These are phyloP conservation scores for Dendrocincla tyrannina DNA, from an alignment of 2,797 vertebrate species.

Conservation along the genomic window DNA sequence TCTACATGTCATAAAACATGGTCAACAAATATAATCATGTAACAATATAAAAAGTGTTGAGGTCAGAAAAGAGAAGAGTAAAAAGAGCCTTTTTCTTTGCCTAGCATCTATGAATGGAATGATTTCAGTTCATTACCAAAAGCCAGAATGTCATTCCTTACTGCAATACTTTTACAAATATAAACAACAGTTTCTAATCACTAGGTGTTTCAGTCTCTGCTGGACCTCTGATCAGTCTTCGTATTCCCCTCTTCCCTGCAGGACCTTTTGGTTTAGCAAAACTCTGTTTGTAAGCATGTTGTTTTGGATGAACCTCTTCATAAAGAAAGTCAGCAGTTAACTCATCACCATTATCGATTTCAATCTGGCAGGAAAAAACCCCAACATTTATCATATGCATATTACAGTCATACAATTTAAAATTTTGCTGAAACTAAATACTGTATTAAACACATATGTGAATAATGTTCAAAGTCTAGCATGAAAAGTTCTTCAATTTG, in stretches of 20 bases:
- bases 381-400: neutral
- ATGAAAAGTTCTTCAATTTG: neutral
- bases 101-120: constrained; percentile 67
- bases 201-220: constrained; percentile 85
- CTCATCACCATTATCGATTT: constrained; percentile 94
- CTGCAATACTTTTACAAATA: constrained; percentile 54
- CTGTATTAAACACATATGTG: neutral
- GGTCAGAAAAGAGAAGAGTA: constrained; percentile 28
- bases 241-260: constrained; percentile 89
- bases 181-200: constrained; percentile 81
- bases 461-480: neutral
- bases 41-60: constrained; percentile 59
- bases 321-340: constrained; percentile 94
- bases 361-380: constrained; percentile 78
- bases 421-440: neutral
- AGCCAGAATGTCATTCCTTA: constrained; percentile 49
- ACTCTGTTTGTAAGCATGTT: constrained; percentile 93
- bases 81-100: constrained; percentile 12
- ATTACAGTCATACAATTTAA: neutral
- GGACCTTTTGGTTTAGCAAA: constrained; percentile 97
- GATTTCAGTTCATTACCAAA: constrained; percentile 76
- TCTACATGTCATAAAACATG: constrained; percentile 1
- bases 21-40: constrained; percentile 27
- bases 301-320: constrained; percentile 96
- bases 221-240: constrained; percentile 89